Evolutionary conservation across 2,888 invertebrate species (phyloP), one percentile per base, ranked within the genome.

Genomic region (Brachyopa scutellaris): DNA sequence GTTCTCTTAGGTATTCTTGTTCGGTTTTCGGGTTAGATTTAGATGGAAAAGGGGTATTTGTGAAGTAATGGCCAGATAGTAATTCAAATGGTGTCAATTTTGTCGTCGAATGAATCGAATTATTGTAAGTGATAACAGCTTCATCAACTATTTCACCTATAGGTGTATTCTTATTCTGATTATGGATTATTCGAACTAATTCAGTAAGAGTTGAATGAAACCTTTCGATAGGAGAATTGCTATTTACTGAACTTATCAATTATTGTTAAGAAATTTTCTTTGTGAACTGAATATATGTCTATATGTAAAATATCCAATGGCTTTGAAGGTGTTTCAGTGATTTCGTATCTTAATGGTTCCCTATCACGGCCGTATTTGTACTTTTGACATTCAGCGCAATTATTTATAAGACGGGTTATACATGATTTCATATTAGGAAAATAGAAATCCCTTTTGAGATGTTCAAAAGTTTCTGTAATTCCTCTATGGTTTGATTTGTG

Each of bases 191-290:
- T 9, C 79, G 29, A 33, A 70, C 36, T 11, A 76, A 13, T 66
- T 79, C 84, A 1, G 70, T 61, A 3, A 78, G n/a, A 0, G 62
- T 84, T 15, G 84, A 84, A 17, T 84, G 84, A 21, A 78, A 78
- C 6, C 82, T 11, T 38, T 82, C 80, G 15, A 84, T 72, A 7
- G 67, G 62, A 11, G 84, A 70, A 42, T 77, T 84, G 1, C 72
- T 69, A 6, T 49, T 72, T 72, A 6, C 42, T 72, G 33, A 83
- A 77, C 31, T 76, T 82, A 36, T 82, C 70, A n/a, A 76, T 26
- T n/a, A 77, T 77, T 7, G 66, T 78, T 8, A 74, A 33, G 17
- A n/a, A n/a, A n/a, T n/a, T n/a, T n/a, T n/a, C n/a, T n/a, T n/a
- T n/a, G n/a, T n/a, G n/a, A n/a, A n/a, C n/a, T n/a, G n/a, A n/a